These are phyloP conservation scores for Chelonia mydas DNA, from an alignment of 2,797 vertebrate genomes.

Conservation along the genomic window DNA sequence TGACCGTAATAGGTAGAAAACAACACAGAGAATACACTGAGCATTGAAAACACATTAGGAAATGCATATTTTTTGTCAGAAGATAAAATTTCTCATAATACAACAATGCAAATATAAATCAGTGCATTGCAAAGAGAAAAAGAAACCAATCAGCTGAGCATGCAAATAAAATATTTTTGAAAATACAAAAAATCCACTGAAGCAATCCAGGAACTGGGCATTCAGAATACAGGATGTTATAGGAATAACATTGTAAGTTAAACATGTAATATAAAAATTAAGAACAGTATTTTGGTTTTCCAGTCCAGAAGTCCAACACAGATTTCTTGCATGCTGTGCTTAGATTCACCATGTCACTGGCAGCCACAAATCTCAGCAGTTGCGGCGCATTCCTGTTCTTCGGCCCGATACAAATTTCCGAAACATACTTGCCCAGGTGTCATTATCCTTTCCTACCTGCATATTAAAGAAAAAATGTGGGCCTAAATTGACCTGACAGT, in stretches of 20 bases:
- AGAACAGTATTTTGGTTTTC: neutral
- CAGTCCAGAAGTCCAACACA: neutral
- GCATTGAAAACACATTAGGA: slow-evolving; percentile 35
- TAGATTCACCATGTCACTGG: neutral
- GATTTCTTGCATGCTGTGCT: neutral
- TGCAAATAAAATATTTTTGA: neutral
- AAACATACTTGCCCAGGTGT: neutral
- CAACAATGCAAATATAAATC: slow-evolving; percentile 52
- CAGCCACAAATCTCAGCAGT: neutral
- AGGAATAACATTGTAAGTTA: neutral
- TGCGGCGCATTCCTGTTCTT: neutral
- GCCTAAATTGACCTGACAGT: slow-evolving; percentile 36
- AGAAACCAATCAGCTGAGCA: neutral
- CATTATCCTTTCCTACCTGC: neutral
- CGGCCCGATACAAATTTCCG: neutral
- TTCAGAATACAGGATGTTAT: neutral
- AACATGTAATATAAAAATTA: neutral
- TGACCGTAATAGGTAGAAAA: neutral
- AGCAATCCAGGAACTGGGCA: neutral
- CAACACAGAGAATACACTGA: slow-evolving; percentile 28
- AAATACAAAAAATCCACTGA: neutral
- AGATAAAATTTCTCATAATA: slow-evolving; percentile 46
- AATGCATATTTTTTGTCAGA: slow-evolving; percentile 38
- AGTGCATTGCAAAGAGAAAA: slow-evolving; percentile 30
- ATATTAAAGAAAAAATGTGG: slow-evolving; percentile 12